phyloP scores from a whole-genome alignment of 2,797 vertebrate genomes.

The Manis javanica region DNA sequence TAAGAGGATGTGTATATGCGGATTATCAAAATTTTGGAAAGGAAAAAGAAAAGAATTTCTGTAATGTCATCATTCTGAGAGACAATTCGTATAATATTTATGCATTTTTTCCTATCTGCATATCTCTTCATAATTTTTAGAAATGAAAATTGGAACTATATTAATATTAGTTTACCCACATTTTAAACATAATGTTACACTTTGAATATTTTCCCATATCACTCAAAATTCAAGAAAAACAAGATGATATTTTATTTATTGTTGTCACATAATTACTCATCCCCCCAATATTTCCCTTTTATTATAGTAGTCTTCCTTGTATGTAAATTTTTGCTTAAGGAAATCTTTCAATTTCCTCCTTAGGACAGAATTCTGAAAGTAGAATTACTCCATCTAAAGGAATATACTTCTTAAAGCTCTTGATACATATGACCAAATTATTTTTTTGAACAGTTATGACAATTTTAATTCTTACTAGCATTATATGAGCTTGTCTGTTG shows the following conservation, averaged over 20 bases:
- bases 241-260: slow-evolving; percentile 29
- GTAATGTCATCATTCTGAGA: slow-evolving; percentile 3
- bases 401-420: slow-evolving; percentile 28
- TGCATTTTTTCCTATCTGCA: neutral
- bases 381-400: neutral
- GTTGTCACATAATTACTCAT: neutral
- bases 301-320: slow-evolving; percentile 18
- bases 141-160: neutral
- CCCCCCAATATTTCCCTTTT: neutral
- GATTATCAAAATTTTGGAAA: slow-evolving; percentile 36
- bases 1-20: neutral
- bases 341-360: slow-evolving; percentile 47
- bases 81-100: neutral
- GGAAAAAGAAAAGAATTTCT: slow-evolving; percentile 8
- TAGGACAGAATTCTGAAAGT: slow-evolving; percentile 38
- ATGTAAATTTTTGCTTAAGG: neutral
- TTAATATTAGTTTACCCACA: neutral
- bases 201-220: slow-evolving; percentile 59
- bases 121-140: slow-evolving; percentile 28
- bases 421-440: neutral
- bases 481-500: slow-evolving; percentile 36
- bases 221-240: slow-evolving; percentile 18
- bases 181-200: slow-evolving; percentile 8
- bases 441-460: neutral
- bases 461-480: slow-evolving; percentile 32